Base-by-base conservation (phyloP, 2,888 invertebrate species). In the Scaptomyza cyrtandrae region DNA sequence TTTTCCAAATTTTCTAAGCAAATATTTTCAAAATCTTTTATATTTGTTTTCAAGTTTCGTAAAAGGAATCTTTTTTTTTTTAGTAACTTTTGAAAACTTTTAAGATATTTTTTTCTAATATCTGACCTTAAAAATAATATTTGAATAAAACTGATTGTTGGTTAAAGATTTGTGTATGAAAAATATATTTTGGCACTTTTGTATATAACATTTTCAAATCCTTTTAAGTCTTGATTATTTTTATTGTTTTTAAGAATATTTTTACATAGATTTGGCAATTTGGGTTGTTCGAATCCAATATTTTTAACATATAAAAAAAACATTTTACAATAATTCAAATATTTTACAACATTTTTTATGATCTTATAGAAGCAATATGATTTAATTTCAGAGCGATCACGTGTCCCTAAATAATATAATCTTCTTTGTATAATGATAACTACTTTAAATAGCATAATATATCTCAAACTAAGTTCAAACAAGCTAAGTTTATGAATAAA, bases 401-500 rank as follows among this genome's bases (percentile, higher is more conserved):
- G 10, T 24, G 13, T 29, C 1, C 29, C 29, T 29, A 29, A 5
- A 0, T 6, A 29, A 29, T 29, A 6, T 7, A 5, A 29, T 1
- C 6, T 5, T 16, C 31, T 2, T 5, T 19, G 3, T 35, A 50
- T 19, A 10, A 16, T 16, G 35, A 19, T 33, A 9, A 13, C 1
- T 24, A 24, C 24, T 3, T 48, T 49, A 2, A 13, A 19, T 9
- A 49, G 13, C 13, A n/a, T 6, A 24, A 37, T 35, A n/a, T 49
- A 16, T 16, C 6, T 24, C 4, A 19, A 2, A 6, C 19, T 59
- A 43, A 63, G 71, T 19, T 41, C 1, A 1, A 35, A 66, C 14
- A 24, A 16, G 11, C 31, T 13, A 65, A 62, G 49, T 46, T 31
- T 10, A 10, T 14, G 74, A 56, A 63, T 63, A 62, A 64, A 75